Percentiles rank a stretch among this genome's conserved stretches.
Evolutionary conservation across 2,888 invertebrate species (phyloP).

Genomic region (Spisula subtruncata): DNA sequence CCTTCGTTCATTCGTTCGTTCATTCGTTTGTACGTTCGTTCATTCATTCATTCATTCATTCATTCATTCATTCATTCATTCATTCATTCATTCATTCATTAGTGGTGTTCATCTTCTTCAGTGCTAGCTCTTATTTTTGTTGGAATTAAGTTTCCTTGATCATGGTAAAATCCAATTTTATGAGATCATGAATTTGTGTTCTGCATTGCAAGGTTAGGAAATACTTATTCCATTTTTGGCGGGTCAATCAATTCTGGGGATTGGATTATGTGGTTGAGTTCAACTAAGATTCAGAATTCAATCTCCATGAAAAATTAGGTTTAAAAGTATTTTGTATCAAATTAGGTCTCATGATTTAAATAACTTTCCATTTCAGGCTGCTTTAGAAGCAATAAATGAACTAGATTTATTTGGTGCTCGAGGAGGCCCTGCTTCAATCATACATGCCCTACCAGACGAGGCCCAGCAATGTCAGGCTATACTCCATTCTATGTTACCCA

Average conservation of each 20-base stretch:
- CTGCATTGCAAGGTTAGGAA: too few relatives aligned
- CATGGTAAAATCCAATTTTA: too few relatives aligned
- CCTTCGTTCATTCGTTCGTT: not conserved
- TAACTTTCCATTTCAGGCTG: conserved; percentile 90
- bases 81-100: not conserved
- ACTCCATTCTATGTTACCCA: conserved; percentile 91
- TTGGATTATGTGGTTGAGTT: too few relatives aligned
- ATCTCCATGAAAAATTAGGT: too few relatives aligned
- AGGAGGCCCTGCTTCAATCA: conserved; percentile 98
- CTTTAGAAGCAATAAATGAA: conserved; percentile 99
- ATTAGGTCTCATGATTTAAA: not conserved
- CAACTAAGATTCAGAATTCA: too few relatives aligned
- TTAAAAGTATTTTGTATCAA: too few relatives aligned
- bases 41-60: conserved; percentile 12
- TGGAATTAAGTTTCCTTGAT: too few relatives aligned
- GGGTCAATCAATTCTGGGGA: too few relatives aligned
- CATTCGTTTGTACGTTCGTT: not conserved
- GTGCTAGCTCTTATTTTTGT: too few relatives aligned
- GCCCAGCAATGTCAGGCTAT: conserved; percentile 99
- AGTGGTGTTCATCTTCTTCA: too few relatives aligned
- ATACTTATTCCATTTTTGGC: too few relatives aligned
- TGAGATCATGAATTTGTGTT: too few relatives aligned
- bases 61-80: not conserved
- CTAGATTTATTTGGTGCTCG: conserved; percentile 98
- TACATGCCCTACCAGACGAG: conserved; percentile 99